phyloP scores from a whole-genome alignment of 2,888 invertebrate genomes.

The Entomobrya proxima region DNA sequence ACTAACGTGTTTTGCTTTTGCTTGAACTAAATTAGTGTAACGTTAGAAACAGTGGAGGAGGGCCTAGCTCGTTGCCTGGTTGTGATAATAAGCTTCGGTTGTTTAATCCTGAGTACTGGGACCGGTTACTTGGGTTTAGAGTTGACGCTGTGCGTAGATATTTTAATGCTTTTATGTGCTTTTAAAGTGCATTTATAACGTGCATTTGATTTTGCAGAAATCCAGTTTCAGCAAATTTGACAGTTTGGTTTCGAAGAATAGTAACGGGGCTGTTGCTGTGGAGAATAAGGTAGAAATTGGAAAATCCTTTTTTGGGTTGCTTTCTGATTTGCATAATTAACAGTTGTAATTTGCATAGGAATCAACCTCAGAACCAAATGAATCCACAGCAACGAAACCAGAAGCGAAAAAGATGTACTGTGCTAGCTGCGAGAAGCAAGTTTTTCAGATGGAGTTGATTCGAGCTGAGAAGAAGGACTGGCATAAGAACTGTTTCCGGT shows the following conservation, averaged over 20 bases:
- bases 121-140: slow-evolving; percentile 3
- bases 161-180: slow-evolving; percentile 70
- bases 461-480: slow-evolving; percentile 93
- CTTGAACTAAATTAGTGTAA: too few relatives aligned
- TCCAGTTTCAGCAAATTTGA: slow-evolving; percentile 88
- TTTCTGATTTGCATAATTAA: neutral
- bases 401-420: slow-evolving; percentile 52
- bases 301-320: neutral
- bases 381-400: neutral
- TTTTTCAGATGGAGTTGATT: slow-evolving; percentile 97
- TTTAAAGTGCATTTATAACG: too few relatives aligned
- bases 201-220: too few relatives aligned
- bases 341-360: neutral
- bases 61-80: neutral
- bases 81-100: slow-evolving; percentile 45
- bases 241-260: slow-evolving; percentile 78
- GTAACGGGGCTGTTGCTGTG: neutral
- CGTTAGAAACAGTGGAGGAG: too few relatives aligned
- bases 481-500: slow-evolving; percentile 97
- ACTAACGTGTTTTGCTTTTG: too few relatives aligned
- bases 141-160: neutral
- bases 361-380: neutral
- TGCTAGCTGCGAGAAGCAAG: slow-evolving; percentile 89
- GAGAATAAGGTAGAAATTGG: neutral
- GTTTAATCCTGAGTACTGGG: slow-evolving; percentile 48